Conservation (phyloP, 1,140 invertebrate genomes). For the Melanaphis sacchari region DNA sequence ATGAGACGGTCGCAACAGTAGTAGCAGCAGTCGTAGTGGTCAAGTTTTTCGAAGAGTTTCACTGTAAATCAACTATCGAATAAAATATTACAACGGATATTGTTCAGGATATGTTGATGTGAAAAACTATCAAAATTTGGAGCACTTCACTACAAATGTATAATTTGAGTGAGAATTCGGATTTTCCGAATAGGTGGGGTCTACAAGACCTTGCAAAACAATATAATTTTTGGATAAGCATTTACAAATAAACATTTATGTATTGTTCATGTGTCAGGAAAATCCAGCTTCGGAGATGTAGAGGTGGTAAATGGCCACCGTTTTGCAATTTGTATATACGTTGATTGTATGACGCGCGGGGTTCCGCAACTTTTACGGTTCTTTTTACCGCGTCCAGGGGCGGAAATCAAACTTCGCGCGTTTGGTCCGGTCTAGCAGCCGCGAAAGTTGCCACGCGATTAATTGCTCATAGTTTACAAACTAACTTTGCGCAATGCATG, state of each 20-base stretch:
- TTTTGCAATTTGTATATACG: not conserved
- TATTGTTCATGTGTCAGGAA: not conserved
- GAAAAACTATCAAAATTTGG: not conserved
- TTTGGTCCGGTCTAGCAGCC: not conserved
- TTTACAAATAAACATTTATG: not conserved
- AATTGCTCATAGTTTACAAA: conserved; percentile 50
- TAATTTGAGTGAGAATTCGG: not conserved
- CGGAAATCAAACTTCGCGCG: conserved; percentile 41
- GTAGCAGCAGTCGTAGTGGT: too few species aligned
- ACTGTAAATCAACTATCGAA: too few species aligned
- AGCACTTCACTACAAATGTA: not conserved
- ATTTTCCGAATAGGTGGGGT: not conserved
- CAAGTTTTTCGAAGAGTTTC: too few species aligned
- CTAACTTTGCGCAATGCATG: conserved; percentile 9
- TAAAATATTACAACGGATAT: too few species aligned
- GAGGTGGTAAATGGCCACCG: not conserved
- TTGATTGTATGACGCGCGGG: too few species aligned
- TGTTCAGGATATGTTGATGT: too few species aligned
- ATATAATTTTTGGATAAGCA: too few species aligned
- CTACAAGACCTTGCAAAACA: not conserved
- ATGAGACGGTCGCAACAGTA: too few species aligned
- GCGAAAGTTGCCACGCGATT: not conserved
- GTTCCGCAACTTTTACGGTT: not conserved
- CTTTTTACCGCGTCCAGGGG: not conserved
- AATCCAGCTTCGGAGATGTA: not conserved